Evolutionary conservation across 1,140 invertebrate genomes (phyloP).

Genomic region (Cherax quadricarinatus): DNA sequence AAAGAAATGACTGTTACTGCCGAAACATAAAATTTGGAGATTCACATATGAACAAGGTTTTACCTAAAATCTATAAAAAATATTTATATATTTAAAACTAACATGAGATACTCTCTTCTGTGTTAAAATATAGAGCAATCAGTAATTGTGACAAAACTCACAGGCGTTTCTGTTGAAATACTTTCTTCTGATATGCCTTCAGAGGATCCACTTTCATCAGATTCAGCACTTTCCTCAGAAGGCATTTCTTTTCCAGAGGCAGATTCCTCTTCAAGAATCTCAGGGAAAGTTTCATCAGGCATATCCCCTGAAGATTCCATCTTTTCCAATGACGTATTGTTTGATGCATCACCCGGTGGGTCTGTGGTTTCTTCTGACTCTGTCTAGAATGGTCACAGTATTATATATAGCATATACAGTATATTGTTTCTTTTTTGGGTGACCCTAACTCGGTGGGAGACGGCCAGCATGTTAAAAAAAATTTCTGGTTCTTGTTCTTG

Average conservation of each 20-base stretch:
- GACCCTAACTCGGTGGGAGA: too few species aligned
- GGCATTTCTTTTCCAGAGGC: background rate
- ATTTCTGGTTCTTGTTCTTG: too few species aligned
- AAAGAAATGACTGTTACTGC: too few species aligned
- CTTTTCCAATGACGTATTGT: background rate
- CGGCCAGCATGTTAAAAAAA: too few species aligned
- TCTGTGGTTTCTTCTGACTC: background rate
- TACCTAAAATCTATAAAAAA: too few species aligned
- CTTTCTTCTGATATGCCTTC: slow-evolving; percentile 9
- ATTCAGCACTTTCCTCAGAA: background rate
- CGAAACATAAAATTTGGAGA: too few species aligned
- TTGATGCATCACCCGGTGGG: background rate
- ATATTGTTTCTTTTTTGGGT: background rate
- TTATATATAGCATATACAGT: background rate
- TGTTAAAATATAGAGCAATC: too few species aligned
- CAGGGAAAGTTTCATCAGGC: background rate
- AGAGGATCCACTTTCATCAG: slow-evolving; percentile 1
- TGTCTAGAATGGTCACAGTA: background rate
- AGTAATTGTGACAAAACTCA: background rate
- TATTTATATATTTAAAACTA: too few species aligned
- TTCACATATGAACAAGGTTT: too few species aligned
- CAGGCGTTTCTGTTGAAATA: slow-evolving; percentile 7
- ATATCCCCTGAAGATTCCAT: background rate
- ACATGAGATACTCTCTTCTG: too few species aligned
- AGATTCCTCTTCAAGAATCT: background rate